A percentile compares a stretch with the other conserved stretches of the same genome.
Evolutionary conservation across 1,140 invertebrate species (phyloP).

Genomic region (Oreohelix idahoensis): DNA sequence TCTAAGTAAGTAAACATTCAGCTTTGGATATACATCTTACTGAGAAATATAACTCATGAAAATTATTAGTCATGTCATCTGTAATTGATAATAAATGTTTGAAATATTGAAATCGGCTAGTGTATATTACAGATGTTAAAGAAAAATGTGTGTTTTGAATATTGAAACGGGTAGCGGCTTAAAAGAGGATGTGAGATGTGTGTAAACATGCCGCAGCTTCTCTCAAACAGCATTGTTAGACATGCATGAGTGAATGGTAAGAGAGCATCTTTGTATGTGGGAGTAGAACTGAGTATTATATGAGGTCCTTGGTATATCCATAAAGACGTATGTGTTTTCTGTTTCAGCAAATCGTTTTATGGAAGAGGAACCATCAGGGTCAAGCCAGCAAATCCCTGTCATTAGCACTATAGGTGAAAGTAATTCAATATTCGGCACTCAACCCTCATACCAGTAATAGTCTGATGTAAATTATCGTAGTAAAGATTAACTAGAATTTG

Average conservation of each 20-base stretch:
- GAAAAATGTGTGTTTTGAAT: background rate
- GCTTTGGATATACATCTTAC: too few relatives aligned
- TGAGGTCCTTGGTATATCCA: background rate
- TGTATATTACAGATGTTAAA: too few relatives aligned
- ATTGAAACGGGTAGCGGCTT: background rate
- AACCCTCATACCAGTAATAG: constrained; percentile 31
- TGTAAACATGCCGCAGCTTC: background rate
- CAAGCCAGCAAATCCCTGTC: constrained; percentile 10
- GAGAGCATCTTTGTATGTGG: background rate
- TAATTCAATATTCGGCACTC: constrained; percentile 31
- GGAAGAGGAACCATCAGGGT: constrained; percentile 18
- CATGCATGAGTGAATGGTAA: background rate
- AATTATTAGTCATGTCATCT: too few relatives aligned
- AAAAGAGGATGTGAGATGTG: too few relatives aligned
- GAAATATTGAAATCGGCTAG: too few relatives aligned
- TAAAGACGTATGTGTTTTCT: background rate
- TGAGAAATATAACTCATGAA: too few relatives aligned
- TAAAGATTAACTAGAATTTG: too few relatives aligned
- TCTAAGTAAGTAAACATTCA: too few relatives aligned
- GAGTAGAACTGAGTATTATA: too few relatives aligned
- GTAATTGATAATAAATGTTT: too few relatives aligned
- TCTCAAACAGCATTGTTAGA: background rate
- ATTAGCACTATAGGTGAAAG: constrained; percentile 16
- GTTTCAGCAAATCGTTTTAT: constrained; percentile 35
- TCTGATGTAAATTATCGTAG: background rate